Evolutionary conservation across 2,113 vertebrate species (phyloP), one percentile per base, ranked within the genome.

Genomic region (Nannobrachium achirus): DNA sequence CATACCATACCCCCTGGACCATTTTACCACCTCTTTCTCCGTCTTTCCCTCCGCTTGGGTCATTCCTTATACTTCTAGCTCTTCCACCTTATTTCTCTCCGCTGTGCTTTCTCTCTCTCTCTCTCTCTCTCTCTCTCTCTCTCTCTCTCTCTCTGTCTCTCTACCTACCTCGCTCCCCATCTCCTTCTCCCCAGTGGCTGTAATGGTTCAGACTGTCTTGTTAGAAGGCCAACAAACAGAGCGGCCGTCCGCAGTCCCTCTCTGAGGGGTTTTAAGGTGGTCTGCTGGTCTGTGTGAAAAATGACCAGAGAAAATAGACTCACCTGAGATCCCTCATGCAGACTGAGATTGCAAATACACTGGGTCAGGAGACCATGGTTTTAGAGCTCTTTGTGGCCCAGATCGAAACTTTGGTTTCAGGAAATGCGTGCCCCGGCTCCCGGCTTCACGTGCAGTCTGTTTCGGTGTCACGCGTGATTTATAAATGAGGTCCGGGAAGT

Each of bases 21-120:
- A 82, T 89, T 87, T 89, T 87, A 78, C 71, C 82, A 80, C 69
- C 66, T 25, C 78, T 81, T 63, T 82, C 81, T 79, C 72, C 71
- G 59, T 71, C 70, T 62, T 56, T 38, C 16, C 61, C 60, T 62
- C 55, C 25, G 6, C 25, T 33, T 33, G 25, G 25, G 25, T 33
- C 25, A 33, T 33, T 33, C 25, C 25, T 33, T 33, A 33, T 33
- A 33, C 25, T 33, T 33, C 25, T 33, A 33, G 25, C 25, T 33
- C 25, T 33, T 33, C 25, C 25, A 33, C 25, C 25, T 33, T 20
- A 8, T 45, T 8, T 18, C 40, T 18, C 61, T 50, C n/a, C n/a
- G n/a, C n/a, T n/a, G n/a, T 3, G n/a, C n/a, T 8, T 15, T 9
- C n/a, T 10, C n/a, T 8, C 38, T 10, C 39, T 10, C 39, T 18